Conservation (phyloP, 2,888 invertebrate genomes). For the Brachycybe producta region DNA sequence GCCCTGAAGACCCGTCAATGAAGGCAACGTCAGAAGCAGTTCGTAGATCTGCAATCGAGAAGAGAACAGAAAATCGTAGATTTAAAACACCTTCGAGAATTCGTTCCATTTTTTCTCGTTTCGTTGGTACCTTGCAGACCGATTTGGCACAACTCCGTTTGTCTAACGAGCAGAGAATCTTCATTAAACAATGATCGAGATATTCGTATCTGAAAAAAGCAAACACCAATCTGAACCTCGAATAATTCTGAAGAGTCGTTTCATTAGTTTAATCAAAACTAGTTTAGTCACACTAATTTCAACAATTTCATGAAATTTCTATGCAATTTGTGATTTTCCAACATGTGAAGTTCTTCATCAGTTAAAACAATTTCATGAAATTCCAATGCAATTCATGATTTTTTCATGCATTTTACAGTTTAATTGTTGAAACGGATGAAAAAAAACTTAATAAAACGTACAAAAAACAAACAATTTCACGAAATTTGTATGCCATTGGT, state of each 20-base stretch:
- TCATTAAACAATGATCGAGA: slow-evolving; percentile 2
- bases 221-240: background rate
- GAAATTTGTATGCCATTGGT: background rate
- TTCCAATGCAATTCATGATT: no score
- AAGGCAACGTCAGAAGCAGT: background rate
- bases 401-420: no score
- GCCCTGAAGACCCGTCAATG: background rate
- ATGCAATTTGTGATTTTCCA: no score
- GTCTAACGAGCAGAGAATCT: background rate
- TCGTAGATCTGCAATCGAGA: slow-evolving; percentile 4
- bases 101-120: background rate
- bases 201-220: background rate
- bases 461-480: background rate
- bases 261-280: no score
- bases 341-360: no score
- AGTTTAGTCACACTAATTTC: no score
- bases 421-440: no score
- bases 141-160: background rate
- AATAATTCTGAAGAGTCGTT: no score
- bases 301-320: no score
- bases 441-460: background rate
- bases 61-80: background rate
- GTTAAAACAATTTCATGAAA: no score
- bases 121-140: background rate
- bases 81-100: background rate